A percentile compares a stretch with the other conserved stretches of the same genome.
Evolutionary conservation across 2,888 invertebrate genomes (phyloP).

Genomic region (Netelia virgata): DNA sequence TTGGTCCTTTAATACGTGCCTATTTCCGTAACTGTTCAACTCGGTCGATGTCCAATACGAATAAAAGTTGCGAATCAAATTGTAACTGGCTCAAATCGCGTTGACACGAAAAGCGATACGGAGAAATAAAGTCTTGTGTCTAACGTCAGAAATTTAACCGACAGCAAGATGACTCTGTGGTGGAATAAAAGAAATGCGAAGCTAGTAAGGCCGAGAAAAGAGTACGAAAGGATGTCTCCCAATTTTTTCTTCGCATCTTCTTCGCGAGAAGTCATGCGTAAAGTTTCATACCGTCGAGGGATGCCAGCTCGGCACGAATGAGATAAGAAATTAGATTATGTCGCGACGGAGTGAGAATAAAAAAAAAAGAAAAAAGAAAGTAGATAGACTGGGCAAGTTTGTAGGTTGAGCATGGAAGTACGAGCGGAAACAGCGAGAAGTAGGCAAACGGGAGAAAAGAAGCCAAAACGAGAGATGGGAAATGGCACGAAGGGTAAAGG

Average conservation of each 20-base stretch:
- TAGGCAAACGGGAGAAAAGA: slow-evolving; percentile 27
- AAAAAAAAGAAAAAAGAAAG: slow-evolving; percentile 44
- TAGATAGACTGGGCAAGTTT: slow-evolving; percentile 56
- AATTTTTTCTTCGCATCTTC: not conserved
- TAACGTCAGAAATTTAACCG: not conserved
- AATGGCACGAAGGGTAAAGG: slow-evolving; percentile 38
- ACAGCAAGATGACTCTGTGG: not conserved
- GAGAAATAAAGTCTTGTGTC: not conserved
- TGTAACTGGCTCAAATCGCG: not conserved
- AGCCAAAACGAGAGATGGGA: slow-evolving; percentile 15
- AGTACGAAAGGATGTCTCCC: not conserved
- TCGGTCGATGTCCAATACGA: not conserved
- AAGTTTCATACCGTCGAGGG: slow-evolving; percentile 24
- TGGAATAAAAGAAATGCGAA: not conserved
- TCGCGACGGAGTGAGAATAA: slow-evolving; percentile 41
- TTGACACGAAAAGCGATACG: not conserved
- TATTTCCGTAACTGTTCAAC: no score
- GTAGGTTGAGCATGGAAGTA: slow-evolving; percentile 40
- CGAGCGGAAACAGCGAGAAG: slow-evolving; percentile 33
- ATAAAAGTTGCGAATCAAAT: not conserved
- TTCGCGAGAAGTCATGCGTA: slow-evolving; percentile 8
- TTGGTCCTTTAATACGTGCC: no score
- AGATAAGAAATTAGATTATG: slow-evolving; percentile 59
- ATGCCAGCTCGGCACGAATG: slow-evolving; percentile 32
- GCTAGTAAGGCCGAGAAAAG: slow-evolving; percentile 4